Evolutionary conservation across 2,113 vertebrate species (phyloP), one percentile per base, ranked within the genome.

Genomic region (Pangasianodon gigas): DNA sequence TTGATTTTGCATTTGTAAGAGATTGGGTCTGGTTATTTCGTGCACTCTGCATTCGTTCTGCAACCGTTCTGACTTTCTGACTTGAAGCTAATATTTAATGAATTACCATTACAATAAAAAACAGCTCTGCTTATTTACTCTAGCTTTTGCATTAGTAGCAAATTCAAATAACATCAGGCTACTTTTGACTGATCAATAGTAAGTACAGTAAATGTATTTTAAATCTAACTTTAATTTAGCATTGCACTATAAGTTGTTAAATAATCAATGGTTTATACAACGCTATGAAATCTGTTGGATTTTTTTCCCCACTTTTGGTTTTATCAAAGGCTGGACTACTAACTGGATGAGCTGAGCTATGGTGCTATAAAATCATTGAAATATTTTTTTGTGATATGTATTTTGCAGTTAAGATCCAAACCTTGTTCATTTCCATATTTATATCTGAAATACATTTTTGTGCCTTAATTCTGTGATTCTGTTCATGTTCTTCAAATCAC

Each of bases 21-120:
- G 81, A 91, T 56, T 29, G 83, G n/a, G 62, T 91, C 88, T 81
- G 60, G 56, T 83, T 32, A 87, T 88, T 90, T 91, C 60, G 6
- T 89, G 41, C 19, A 79, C 79, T 56, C 32, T 54, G 51, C 80
- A 58, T 71, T 89, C 52, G 51, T 82, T 58, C 84, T 26, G 51
- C 48, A 54, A 24, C 44, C 62, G 71, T 82, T 54, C 65, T 82
- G 67, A n/a, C 48, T 80, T 58, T 88, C 32, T 18, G 19, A 19
- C 77, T 41, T 65, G 87, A 58, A 85, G 88, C 69, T 74, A 83
- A 83, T 88, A 77, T 79, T 77, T 85, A 41, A 19, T 37, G 48
- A 62, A 79, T 75, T 51, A 79, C 79, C 11, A 79, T 85, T 80
- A 86, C 60, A 79, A 37, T 56, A 89, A 32, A 84, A 84, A 56